These are phyloP conservation scores for Monochamus saltuarius DNA, from an alignment of 1,140 invertebrate genomes.

Conservation along the genomic window DNA sequence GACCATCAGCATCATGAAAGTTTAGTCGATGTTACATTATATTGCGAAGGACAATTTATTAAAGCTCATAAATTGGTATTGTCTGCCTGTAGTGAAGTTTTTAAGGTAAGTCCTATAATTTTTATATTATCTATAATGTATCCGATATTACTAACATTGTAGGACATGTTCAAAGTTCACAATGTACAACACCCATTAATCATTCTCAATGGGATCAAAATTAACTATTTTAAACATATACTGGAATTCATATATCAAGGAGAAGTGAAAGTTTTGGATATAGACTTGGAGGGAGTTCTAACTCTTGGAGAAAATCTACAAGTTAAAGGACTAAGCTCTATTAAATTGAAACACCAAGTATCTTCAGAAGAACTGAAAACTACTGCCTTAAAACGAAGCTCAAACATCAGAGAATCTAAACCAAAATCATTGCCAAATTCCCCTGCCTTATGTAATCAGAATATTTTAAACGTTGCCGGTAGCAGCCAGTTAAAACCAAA, in stretches of 20 bases:
- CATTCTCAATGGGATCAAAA: slow-evolving; percentile 56
- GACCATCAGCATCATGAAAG: slow-evolving; percentile 56
- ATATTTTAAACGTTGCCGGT: no score
- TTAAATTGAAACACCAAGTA: slow-evolving; percentile 23
- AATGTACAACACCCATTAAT: slow-evolving; percentile 54
- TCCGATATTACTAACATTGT: slow-evolving; percentile 10
- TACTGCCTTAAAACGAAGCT: background rate
- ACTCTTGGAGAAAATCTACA: slow-evolving; percentile 53
- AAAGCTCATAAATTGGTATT: slow-evolving; percentile 62
- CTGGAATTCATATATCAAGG: slow-evolving; percentile 61
- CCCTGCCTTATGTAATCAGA: no score
- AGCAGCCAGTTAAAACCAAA: no score
- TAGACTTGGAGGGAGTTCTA: slow-evolving; percentile 51
- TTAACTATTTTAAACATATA: slow-evolving; percentile 53
- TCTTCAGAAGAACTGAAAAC: background rate
- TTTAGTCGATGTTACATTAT: slow-evolving; percentile 61
- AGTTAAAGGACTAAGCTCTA: slow-evolving; percentile 52
- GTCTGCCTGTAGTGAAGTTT: slow-evolving; percentile 62
- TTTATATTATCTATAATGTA: slow-evolving; percentile 1
- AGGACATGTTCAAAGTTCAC: slow-evolving; percentile 54
- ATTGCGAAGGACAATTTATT: slow-evolving; percentile 58
- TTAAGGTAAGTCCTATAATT: slow-evolving; percentile 51
- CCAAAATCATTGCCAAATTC: background rate
- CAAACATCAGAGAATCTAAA: background rate
- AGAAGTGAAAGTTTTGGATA: slow-evolving; percentile 56